Evolutionary conservation across 35 echinoderm and acorn worm species (phyloP), one percentile per base, ranked within the genome.

Genomic region (Ptychodera flava): DNA sequence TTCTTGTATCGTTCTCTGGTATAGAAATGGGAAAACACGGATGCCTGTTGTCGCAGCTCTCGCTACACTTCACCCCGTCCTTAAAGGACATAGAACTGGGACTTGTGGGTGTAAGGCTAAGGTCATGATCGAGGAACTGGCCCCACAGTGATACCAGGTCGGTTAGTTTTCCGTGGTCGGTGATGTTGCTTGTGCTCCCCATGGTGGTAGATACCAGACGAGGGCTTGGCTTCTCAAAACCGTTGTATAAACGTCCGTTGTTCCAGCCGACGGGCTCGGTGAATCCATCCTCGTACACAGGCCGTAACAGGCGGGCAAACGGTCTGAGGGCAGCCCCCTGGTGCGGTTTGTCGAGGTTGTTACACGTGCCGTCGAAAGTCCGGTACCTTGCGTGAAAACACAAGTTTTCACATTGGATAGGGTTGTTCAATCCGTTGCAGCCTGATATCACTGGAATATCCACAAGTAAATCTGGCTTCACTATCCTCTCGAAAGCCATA

Each of bases 241-340:
- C 96, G 78, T 94, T 83, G 64, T 99, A 99, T 2, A 87, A 78
- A 27, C 92, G 90, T 0, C 90, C 89, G 29, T 35, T 83, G 76
- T 99, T 99, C 96, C 96, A 99, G 16, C 96, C 96, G 14, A 99
- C 96, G 0, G 96, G 96, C 1, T 92, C 94, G 80, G 91, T 99
- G 16, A 99, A 90, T 12, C 93, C 87, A 83, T 95, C 85, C 33
- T 92, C 84, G 87, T 91, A 95, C 1, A 31, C 36, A 31, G 93
- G 76, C 14, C 35, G 79, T 15, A 95, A 33, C 29, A 84, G 35
- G 36, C 93, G 78, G 16, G 30, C 33, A 31, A 45, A 92, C 27
- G 90, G 93, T 31, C 78, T 85, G 27, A 88, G 83, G 1, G 93
- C 83, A 80, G 89, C 89, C 0, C 93, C 93, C 87, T 88, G 88